These are phyloP conservation scores for Rattus rattus DNA, from an alignment of 2,113 vertebrate genomes.

Conservation along the genomic window DNA sequence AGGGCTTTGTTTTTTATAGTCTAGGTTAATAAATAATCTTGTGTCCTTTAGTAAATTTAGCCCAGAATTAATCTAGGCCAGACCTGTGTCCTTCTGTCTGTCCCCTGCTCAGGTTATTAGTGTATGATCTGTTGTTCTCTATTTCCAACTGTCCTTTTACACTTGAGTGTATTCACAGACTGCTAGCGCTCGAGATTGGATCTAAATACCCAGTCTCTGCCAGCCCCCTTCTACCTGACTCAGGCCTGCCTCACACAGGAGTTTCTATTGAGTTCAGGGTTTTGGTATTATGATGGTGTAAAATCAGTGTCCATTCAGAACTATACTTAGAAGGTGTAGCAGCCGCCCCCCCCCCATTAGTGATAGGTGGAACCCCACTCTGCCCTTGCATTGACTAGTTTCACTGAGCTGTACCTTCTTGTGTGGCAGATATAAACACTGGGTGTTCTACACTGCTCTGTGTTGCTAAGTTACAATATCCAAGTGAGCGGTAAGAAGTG, in stretches of 20 bases:
- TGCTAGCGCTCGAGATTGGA: background rate
- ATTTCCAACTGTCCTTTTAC: background rate
- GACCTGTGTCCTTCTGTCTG: background rate
- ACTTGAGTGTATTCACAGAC: background rate
- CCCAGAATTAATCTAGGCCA: background rate
- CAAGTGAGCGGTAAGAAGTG: background rate
- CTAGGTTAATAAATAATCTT: background rate
- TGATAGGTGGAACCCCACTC: background rate
- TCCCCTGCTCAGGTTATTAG: background rate
- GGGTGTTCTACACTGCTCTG: background rate
- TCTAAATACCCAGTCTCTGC: background rate
- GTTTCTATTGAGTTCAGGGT: background rate
- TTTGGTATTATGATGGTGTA: background rate
- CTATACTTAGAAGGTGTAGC: background rate
- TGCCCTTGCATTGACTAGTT: background rate
- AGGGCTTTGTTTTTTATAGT: background rate
- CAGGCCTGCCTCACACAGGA: background rate
- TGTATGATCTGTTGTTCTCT: background rate
- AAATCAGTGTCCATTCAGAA: no score
- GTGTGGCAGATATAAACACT: background rate
- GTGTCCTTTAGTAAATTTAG: slow-evolving; percentile 22
- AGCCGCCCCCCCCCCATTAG: background rate
- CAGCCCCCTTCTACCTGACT: background rate
- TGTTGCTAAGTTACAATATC: background rate
- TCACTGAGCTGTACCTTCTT: background rate